These are phyloP conservation scores for Xylocopa sonorina DNA, from an alignment of 1,140 invertebrate genomes.

Conservation along the genomic window DNA sequence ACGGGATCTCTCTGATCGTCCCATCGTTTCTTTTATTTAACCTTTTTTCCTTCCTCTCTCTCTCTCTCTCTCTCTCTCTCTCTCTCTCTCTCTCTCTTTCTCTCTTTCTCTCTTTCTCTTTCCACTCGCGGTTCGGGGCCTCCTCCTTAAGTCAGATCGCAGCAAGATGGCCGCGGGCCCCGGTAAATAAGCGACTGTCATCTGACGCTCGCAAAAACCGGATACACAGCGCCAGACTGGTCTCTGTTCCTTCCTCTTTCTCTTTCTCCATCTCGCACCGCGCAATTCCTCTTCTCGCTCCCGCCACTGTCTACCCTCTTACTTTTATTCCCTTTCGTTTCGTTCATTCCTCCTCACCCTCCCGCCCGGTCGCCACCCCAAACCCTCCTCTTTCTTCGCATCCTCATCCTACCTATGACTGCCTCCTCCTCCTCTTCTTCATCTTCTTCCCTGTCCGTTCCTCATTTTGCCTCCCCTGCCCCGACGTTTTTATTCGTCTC, in stretches of 20 bases:
- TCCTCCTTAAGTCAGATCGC: conserved; percentile 78
- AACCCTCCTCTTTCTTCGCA: conserved; percentile 1
- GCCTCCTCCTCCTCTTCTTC: conserved; percentile 6
- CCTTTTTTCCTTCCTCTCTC: neutral
- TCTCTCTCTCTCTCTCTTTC: conserved; percentile 15
- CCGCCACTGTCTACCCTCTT: conserved; percentile 9
- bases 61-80: neutral
- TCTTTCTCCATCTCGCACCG: neutral
- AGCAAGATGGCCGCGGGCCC: conserved; percentile 79
- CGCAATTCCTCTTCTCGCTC: neutral
- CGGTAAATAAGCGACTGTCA: conserved; percentile 82
- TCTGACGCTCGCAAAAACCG: conserved; percentile 81
- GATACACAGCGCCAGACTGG: conserved; percentile 77
- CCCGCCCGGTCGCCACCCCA: conserved; percentile 27
- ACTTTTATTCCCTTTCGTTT: conserved; percentile 37
- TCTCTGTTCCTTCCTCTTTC: conserved; percentile 53
- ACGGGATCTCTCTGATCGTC: conserved; percentile 19
- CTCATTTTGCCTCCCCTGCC: conserved; percentile 9
- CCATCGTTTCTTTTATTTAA: conserved; percentile 71
- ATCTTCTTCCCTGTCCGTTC: conserved; percentile 36
- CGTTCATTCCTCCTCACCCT: conserved; percentile 31
- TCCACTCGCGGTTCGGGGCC: conserved; percentile 57
- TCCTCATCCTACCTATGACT: neutral
- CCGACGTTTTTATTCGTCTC: neutral
- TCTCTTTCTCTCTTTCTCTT: conserved; percentile 40